A percentile compares a stretch with the other conserved stretches of the same genome.
Conservation (phyloP, 2,888 invertebrate genomes). For the Meghimatium bilineatum region DNA sequence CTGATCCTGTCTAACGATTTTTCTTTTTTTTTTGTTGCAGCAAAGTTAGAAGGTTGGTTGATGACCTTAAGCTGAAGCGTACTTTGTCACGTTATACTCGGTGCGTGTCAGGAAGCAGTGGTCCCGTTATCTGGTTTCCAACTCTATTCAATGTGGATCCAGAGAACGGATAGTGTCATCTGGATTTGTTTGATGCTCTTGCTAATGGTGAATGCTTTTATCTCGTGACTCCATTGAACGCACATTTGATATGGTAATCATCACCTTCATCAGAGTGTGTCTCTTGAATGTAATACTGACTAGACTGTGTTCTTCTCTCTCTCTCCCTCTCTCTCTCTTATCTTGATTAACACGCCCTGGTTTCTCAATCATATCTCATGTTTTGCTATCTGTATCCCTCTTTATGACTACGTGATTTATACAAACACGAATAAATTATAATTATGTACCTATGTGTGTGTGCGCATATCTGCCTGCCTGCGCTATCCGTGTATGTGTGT, state of each 20-base stretch:
- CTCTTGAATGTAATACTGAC: neutral
- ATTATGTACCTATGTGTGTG: too few species aligned
- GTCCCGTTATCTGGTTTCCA: neutral
- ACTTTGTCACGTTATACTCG: neutral
- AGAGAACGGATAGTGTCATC: neutral
- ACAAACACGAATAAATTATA: too few species aligned
- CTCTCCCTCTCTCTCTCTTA: neutral
- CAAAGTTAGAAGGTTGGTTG: neutral
- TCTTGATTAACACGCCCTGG: neutral
- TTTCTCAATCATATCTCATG: too few species aligned
- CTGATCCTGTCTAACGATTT: neutral
- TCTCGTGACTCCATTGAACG: neutral
- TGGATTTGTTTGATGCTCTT: neutral
- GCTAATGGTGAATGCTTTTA: neutral
- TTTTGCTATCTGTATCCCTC: too few species aligned
- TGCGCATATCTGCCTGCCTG: too few species aligned
- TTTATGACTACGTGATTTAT: too few species aligned
- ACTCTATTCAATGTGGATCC: neutral
- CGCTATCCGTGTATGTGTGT: too few species aligned
- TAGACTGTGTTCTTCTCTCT: neutral
- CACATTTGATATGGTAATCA: neutral
- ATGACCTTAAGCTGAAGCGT: neutral
- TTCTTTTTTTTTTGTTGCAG: neutral
- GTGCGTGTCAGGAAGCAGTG: neutral
- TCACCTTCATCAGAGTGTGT: neutral